These are phyloP conservation scores for Mustelus asterias DNA, from an alignment of 2,113 vertebrate species.

Conservation along the genomic window DNA sequence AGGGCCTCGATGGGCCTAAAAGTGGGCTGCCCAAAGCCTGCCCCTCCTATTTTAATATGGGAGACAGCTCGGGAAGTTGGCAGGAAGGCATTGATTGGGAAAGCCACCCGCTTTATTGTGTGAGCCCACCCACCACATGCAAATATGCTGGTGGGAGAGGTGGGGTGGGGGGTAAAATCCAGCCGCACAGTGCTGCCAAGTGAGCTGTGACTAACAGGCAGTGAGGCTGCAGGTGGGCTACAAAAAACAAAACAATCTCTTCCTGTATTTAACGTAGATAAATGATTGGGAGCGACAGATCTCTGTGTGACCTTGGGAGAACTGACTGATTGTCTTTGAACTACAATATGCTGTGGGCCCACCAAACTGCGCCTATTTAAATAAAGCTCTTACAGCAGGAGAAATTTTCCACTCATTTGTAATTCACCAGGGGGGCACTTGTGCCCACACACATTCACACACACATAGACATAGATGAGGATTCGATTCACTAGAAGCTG, in stretches of 20 bases:
- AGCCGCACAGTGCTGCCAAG: neutral
- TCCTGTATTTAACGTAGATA: neutral
- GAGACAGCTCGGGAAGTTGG: no score
- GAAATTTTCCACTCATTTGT: neutral
- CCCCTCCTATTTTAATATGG: no score
- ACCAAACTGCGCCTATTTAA: neutral
- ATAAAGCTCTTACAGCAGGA: neutral
- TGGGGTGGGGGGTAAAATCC: no score
- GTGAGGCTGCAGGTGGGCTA: neutral
- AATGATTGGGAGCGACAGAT: neutral
- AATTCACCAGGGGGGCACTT: neutral
- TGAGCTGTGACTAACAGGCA: neutral
- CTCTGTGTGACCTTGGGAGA: neutral
- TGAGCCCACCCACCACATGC: no score
- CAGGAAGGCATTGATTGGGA: no score
- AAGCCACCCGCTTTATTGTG: no score
- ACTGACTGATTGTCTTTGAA: neutral
- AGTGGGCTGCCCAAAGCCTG: no score
- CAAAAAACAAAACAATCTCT: neutral
- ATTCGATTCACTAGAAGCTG: neutral
- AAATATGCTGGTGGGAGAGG: no score
- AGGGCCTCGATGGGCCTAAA: no score
- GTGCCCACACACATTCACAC: neutral
- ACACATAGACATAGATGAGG: neutral
- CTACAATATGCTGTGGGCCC: neutral